A percentile compares a stretch with the other conserved stretches of the same genome.
Evolutionary conservation across 2,797 vertebrate genomes (phyloP).

Genomic region (Anas bahamensis): DNA sequence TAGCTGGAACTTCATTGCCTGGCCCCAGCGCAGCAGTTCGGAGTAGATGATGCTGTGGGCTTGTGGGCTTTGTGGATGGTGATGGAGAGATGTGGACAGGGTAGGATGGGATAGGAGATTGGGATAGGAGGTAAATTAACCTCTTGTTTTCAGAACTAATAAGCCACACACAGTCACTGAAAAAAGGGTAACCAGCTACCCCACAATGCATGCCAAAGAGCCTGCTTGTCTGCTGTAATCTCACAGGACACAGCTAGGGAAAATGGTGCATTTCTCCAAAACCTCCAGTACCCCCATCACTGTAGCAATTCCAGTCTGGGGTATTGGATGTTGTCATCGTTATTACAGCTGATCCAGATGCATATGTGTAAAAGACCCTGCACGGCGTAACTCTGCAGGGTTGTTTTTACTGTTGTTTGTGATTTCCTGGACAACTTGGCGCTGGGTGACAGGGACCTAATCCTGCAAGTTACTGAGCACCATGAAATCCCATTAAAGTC

Average conservation of each 20-base stretch:
- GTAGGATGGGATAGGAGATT: not conserved
- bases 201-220: not conserved
- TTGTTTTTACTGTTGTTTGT: not conserved
- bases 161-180: not conserved
- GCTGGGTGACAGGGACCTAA: not conserved
- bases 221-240: not conserved
- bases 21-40: not conserved
- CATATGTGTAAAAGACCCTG: not conserved
- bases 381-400: not conserved
- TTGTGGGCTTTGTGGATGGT: not conserved
- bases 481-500: conserved; percentile 48
- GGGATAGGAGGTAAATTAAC: not conserved
- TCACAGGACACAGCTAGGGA: not conserved
- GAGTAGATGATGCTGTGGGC: not conserved
- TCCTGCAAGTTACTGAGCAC: conserved; percentile 38
- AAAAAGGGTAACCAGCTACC: not conserved
- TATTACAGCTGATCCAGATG: not conserved
- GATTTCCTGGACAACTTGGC: not conserved
- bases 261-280: not conserved
- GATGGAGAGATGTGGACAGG: not conserved
- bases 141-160: not conserved
- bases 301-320: not conserved
- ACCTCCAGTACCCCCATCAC: not conserved
- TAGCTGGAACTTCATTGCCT: not conserved
- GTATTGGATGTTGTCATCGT: not conserved